phyloP scores from a whole-genome alignment of 2,113 vertebrate genomes.

The Silurus meridionalis region DNA sequence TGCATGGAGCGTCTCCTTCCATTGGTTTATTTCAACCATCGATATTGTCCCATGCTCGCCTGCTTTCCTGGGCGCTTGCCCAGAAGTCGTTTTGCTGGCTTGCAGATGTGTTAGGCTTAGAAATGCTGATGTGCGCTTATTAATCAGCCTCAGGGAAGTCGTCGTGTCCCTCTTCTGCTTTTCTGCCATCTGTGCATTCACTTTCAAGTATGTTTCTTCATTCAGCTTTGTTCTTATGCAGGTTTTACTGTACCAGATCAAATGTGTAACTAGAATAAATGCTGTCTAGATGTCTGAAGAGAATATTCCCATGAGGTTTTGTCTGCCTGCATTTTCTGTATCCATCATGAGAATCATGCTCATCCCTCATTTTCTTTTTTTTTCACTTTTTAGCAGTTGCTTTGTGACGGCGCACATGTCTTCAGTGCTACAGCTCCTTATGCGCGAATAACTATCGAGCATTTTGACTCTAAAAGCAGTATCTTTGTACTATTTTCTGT shows the following conservation, averaged over 20 bases:
- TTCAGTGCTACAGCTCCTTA: not conserved
- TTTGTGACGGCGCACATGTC: conserved; percentile 24
- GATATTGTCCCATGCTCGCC: not conserved
- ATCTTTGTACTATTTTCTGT: conserved; percentile 17
- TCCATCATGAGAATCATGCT: not conserved
- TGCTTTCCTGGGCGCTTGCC: conserved; percentile 11
- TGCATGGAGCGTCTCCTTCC: conserved; percentile 36
- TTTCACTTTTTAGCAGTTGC: not conserved
- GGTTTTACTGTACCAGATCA: not conserved
- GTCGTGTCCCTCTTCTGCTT: not conserved
- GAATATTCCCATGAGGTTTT: not conserved
- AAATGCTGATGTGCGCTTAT: not conserved
- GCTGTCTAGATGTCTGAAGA: not conserved
- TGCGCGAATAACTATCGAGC: conserved; percentile 38
- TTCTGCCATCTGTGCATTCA: not conserved
- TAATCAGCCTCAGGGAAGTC: not conserved
- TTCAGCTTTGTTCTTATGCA: not conserved
- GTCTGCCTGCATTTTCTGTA: not conserved
- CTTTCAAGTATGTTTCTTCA: not conserved
- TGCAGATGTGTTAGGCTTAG: conserved; percentile 19
- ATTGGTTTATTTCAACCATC: conserved; percentile 23
- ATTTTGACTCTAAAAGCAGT: conserved; percentile 13
- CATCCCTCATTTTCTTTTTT: not conserved
- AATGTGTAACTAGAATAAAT: not conserved
- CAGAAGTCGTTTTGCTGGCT: conserved; percentile 19